phyloP scores from a whole-genome alignment of 2,888 invertebrate species.

The Andrena fulva region DNA sequence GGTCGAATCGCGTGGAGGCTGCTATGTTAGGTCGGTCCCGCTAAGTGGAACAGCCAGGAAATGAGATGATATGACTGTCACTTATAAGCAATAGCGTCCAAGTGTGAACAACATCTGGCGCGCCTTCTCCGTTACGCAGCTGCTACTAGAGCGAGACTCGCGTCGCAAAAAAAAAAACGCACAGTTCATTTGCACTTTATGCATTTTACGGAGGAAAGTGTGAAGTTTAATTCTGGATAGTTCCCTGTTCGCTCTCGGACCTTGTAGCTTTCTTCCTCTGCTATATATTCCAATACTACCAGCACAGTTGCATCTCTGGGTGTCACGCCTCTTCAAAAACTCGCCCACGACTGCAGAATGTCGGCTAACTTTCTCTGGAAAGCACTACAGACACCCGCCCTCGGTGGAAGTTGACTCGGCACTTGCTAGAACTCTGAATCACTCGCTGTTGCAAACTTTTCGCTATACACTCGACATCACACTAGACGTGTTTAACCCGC shows the following conservation, averaged over 20 bases:
- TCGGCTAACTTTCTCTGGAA: background rate
- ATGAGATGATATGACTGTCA: constrained; percentile 69
- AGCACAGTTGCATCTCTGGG: background rate
- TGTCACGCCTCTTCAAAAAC: background rate
- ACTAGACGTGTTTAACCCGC: background rate
- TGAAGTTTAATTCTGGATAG: background rate
- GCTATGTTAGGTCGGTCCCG: constrained; percentile 43
- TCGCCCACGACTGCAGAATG: background rate
- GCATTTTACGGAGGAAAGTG: background rate
- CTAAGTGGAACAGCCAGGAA: constrained; percentile 68
- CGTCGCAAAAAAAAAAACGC: background rate
- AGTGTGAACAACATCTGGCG: constrained; percentile 59
- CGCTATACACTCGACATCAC: background rate
- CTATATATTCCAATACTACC: background rate
- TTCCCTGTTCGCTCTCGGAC: background rate
- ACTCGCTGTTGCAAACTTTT: background rate
- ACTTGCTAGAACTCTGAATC: background rate
- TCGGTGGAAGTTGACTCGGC: background rate
- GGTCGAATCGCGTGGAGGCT: constrained; percentile 54
- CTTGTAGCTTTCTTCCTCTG: background rate
- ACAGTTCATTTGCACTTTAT: background rate
- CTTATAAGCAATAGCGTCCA: constrained; percentile 64
- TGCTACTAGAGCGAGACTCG: background rate
- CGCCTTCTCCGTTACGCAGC: constrained; percentile 43
- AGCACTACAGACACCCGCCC: background rate